A percentile compares a stretch with the other conserved stretches of the same genome.
These are phyloP conservation scores for Caerostris darwini DNA, from an alignment of 1,140 invertebrate species.

Conservation along the genomic window DNA sequence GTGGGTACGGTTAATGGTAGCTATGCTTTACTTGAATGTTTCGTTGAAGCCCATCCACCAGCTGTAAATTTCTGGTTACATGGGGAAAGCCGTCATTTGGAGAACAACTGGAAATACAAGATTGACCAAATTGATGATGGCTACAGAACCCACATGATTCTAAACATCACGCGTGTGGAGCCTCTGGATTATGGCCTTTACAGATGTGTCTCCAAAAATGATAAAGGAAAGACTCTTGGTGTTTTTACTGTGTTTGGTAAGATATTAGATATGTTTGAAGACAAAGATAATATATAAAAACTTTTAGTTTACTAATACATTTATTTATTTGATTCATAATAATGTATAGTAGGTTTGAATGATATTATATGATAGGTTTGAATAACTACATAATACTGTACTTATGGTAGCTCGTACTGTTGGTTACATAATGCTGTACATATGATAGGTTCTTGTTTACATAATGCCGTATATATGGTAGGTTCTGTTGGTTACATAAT, in stretches of 20 bases:
- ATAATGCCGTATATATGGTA: too few relatives aligned
- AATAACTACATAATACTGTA: too few relatives aligned
- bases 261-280: not conserved
- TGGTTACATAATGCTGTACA: too few relatives aligned
- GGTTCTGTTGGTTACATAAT: too few relatives aligned
- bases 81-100: constrained; percentile 88
- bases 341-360: too few relatives aligned
- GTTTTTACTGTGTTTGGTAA: constrained; percentile 88
- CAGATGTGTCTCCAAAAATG: constrained; percentile 92
- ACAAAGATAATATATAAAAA: too few relatives aligned
- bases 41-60: constrained; percentile 93
- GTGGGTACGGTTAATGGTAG: constrained; percentile 88
- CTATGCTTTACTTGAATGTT: constrained; percentile 89
- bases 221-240: constrained; percentile 89
- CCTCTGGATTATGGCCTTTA: constrained; percentile 88
- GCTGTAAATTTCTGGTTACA: constrained; percentile 93
- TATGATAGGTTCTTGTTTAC: too few relatives aligned
- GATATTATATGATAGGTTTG: too few relatives aligned
- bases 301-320: too few relatives aligned
- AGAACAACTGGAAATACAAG: constrained; percentile 82
- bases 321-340: too few relatives aligned
- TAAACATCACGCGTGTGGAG: constrained; percentile 88
- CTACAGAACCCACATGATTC: constrained; percentile 84
- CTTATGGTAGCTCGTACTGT: too few relatives aligned
- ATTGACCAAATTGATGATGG: constrained; percentile 73